A percentile compares a stretch with the other conserved stretches of the same genome.
phyloP scores from a whole-genome alignment of 2,888 invertebrate genomes.

The Cartodere bifasciata region DNA sequence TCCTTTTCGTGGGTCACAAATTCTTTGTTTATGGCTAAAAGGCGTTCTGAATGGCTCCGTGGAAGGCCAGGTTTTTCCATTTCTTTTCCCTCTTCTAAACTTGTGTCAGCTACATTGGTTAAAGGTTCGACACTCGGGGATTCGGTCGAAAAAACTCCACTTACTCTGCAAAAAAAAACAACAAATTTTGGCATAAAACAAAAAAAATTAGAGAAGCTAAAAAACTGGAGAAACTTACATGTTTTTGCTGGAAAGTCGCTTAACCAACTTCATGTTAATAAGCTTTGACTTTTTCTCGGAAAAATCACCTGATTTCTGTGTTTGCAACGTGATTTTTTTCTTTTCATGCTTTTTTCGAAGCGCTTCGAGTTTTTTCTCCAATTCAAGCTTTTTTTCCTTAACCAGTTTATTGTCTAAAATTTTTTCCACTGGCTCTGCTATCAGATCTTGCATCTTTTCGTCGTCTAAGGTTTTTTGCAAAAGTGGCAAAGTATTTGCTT shows the following conservation, averaged over 20 bases:
- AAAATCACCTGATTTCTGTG: constrained; percentile 46
- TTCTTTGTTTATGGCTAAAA: constrained; percentile 50
- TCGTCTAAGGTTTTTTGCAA: no score
- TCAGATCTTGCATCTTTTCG: constrained; percentile 46
- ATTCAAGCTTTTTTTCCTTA: constrained; percentile 67
- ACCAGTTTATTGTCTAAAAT: constrained; percentile 72
- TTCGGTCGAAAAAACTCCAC: constrained; percentile 33
- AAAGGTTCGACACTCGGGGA: constrained; percentile 33
- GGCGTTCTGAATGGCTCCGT: constrained; percentile 50
- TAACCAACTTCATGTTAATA: constrained; percentile 60
- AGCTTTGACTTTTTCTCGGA: constrained; percentile 58
- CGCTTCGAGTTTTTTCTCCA: constrained; percentile 78
- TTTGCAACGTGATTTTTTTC: constrained; percentile 47
- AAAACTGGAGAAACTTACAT: constrained; percentile 45
- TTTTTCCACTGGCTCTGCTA: constrained; percentile 66
- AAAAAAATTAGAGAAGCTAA: neutral
- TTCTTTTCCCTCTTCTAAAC: constrained; percentile 33
- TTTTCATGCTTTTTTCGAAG: constrained; percentile 73
- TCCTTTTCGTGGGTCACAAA: constrained; percentile 61
- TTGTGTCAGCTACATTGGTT: constrained; percentile 29
- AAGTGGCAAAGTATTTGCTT: no score
- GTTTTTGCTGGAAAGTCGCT: constrained; percentile 64
- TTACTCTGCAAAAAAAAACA: constrained; percentile 24
- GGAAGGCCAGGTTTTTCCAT: constrained; percentile 41
- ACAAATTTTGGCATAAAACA: constrained; percentile 7